Evolutionary conservation across 2,888 invertebrate genomes (phyloP).

Genomic region (Drosophila imparisetae): DNA sequence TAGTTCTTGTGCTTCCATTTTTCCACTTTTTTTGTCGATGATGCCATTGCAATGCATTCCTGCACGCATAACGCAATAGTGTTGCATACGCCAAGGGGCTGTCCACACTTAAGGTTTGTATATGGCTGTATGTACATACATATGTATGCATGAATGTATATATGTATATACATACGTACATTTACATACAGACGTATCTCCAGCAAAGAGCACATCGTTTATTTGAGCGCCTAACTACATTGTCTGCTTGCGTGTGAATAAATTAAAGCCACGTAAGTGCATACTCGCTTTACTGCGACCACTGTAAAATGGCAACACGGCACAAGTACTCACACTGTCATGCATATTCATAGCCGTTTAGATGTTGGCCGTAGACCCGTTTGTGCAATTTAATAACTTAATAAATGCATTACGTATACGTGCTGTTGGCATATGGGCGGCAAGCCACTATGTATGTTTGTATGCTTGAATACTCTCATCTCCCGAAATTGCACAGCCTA

Average conservation of each 20-base stretch:
- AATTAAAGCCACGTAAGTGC: conserved; percentile 52
- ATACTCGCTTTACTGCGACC: conserved; percentile 32
- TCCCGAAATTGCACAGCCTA: neutral
- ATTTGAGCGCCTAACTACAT: conserved; percentile 36
- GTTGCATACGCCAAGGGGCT: conserved; percentile 35
- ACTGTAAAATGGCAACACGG: conserved; percentile 8
- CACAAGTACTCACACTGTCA: conserved; percentile 6
- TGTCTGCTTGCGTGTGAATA: conserved; percentile 63
- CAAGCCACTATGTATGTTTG: conserved; percentile 7
- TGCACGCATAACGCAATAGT: conserved; percentile 31
- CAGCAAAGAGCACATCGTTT: conserved; percentile 27
- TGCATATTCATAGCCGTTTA: conserved; percentile 15
- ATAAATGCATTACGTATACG: conserved; percentile 51
- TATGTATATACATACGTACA: neutral
- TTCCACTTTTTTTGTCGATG: conserved; percentile 10
- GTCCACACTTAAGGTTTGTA: conserved; percentile 18
- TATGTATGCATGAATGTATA: neutral
- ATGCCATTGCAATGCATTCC: conserved; percentile 18
- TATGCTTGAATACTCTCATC: neutral
- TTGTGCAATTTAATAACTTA: conserved; percentile 65
- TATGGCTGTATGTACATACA: neutral
- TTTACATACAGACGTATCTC: conserved; percentile 5
- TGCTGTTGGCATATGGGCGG: conserved; percentile 17
- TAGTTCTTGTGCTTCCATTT: conserved; percentile 2
- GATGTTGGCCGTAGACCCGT: conserved; percentile 26